Evolutionary conservation across 1,140 invertebrate species (phyloP).

Genomic region (Amyelois transitella): DNA sequence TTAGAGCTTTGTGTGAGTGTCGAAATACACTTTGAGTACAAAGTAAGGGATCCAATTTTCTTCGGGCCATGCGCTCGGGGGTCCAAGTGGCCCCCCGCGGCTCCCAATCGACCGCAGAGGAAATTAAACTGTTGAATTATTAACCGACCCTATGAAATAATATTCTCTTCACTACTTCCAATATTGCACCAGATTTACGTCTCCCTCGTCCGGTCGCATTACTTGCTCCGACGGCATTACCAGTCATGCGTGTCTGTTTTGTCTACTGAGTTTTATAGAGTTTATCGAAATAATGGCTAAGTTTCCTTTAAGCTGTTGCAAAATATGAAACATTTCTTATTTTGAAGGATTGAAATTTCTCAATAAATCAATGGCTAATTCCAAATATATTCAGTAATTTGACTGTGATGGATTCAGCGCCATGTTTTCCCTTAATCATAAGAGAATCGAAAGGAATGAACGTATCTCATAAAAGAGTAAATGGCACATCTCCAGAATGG

Average conservation of each 20-base stretch:
- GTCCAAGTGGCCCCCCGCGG: constrained; percentile 15
- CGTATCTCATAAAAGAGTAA: too few relatives aligned
- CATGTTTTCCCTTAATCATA: too few relatives aligned
- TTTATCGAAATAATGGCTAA: too few relatives aligned
- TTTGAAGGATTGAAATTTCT: too few relatives aligned
- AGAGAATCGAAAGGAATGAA: too few relatives aligned
- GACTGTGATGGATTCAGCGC: too few relatives aligned
- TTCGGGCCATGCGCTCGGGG: constrained; percentile 7
- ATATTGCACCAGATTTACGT: constrained; percentile 8
- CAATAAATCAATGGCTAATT: too few relatives aligned
- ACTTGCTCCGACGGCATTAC: neutral
- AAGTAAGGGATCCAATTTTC: constrained; percentile 18
- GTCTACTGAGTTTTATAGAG: too few relatives aligned
- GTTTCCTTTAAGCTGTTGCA: too few relatives aligned
- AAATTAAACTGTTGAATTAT: constrained; percentile 46
- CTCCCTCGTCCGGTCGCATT: neutral
- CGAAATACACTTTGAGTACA: neutral
- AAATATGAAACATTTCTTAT: too few relatives aligned
- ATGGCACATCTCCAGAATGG: too few relatives aligned
- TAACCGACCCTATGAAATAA: constrained; percentile 28
- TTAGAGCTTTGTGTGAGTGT: neutral
- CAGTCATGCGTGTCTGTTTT: neutral
- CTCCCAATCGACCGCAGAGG: constrained; percentile 40
- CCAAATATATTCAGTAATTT: too few relatives aligned
- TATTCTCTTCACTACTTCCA: constrained; percentile 23